Conservation (phyloP, 2,888 invertebrate species). For the Andrena minutula region DNA sequence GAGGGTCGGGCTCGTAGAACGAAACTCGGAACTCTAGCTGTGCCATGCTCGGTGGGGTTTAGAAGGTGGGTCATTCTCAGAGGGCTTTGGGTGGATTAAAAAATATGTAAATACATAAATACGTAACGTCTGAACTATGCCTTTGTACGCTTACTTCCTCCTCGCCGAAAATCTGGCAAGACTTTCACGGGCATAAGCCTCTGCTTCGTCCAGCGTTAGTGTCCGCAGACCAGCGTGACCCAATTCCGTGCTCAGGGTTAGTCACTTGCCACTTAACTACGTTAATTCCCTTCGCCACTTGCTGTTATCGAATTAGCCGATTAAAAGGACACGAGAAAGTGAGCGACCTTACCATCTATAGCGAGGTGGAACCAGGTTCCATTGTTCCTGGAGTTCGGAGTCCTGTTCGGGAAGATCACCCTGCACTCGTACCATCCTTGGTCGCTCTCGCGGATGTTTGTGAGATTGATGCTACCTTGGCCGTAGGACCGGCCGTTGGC, state of each 20-base stretch:
- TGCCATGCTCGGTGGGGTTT: not conserved
- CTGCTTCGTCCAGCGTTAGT: conserved; percentile 48
- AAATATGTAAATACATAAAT: no score
- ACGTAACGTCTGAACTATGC: not conserved
- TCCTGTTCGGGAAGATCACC: conserved; percentile 94
- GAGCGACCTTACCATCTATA: conserved; percentile 90
- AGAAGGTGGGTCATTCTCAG: no score
- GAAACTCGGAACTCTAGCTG: not conserved
- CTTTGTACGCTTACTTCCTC: conserved; percentile 52
- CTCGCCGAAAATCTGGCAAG: conserved; percentile 44
- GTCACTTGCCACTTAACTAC: conserved; percentile 61
- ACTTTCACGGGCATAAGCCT: conserved; percentile 46
- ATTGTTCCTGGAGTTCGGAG: conserved; percentile 93
- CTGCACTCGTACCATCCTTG: conserved; percentile 97
- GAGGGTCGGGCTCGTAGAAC: not conserved
- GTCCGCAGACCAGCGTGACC: conserved; percentile 57
- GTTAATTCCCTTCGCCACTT: conserved; percentile 61
- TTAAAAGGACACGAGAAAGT: conserved; percentile 44
- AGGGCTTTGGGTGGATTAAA: no score
- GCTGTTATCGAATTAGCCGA: conserved; percentile 58
- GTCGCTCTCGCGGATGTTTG: conserved; percentile 94
- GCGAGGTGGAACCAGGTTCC: conserved; percentile 96
- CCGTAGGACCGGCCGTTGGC: conserved; percentile 87
- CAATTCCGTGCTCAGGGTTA: conserved; percentile 61
- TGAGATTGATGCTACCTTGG: conserved; percentile 92